These are phyloP conservation scores for Sabellastarte sp. DNA, from an alignment of 2,888 invertebrate genomes.

Conservation along the genomic window DNA sequence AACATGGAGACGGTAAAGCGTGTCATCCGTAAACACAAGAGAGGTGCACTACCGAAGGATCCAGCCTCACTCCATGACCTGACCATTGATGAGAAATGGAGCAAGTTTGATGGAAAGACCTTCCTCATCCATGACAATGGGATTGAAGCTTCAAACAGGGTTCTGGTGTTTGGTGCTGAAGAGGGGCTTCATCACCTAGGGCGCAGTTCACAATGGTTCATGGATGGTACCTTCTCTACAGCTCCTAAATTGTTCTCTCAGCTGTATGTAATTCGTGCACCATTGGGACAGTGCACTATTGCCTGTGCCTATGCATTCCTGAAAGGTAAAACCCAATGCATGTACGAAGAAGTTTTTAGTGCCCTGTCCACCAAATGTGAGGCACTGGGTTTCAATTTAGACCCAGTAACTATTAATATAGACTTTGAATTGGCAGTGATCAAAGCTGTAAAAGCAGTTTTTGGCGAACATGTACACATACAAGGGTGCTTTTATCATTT, in stretches of 20 bases:
- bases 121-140: background rate
- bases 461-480: background rate
- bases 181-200: background rate
- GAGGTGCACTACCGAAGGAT: background rate
- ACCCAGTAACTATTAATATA: background rate
- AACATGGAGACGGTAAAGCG: background rate
- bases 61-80: background rate
- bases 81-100: background rate
- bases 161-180: background rate
- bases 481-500: background rate
- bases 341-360: background rate
- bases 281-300: background rate
- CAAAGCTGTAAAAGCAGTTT: background rate
- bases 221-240: background rate
- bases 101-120: background rate
- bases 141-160: background rate
- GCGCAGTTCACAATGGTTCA: background rate
- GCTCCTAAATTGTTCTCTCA: background rate
- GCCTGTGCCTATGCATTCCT: background rate
- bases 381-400: background rate
- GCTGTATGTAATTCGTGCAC: background rate
- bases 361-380: background rate
- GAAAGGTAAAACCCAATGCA: background rate
- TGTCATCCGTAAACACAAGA: background rate
- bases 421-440: background rate